phyloP scores from a whole-genome alignment of 2,888 invertebrate species.

The Drosophila recens region DNA sequence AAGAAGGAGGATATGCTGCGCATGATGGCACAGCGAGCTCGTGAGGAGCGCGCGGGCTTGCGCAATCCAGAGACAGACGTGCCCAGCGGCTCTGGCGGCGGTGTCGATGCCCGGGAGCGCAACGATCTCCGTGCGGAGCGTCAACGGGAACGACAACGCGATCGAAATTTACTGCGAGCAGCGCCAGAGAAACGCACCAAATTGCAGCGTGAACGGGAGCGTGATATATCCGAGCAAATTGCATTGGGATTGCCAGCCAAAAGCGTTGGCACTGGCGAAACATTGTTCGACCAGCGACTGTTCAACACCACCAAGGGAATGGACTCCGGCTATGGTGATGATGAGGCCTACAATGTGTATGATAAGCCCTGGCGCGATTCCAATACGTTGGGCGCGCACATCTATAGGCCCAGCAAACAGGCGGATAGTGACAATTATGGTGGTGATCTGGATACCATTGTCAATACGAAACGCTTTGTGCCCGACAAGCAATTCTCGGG shows the following conservation, averaged over 20 bases:
- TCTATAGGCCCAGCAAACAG: slow-evolving; percentile 95
- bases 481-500: slow-evolving; percentile 99
- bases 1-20: slow-evolving; percentile 98
- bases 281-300: slow-evolving; percentile 96
- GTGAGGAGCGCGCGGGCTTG: slow-evolving; percentile 96
- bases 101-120: slow-evolving; percentile 91
- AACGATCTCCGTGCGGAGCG: slow-evolving; percentile 95
- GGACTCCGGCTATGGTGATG: slow-evolving; percentile 97
- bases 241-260: slow-evolving; percentile 97
- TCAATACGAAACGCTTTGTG: slow-evolving; percentile 97
- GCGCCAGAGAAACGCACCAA: slow-evolving; percentile 97
- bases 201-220: slow-evolving; percentile 94
- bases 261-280: slow-evolving; percentile 89
- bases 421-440: slow-evolving; percentile 96
- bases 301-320: slow-evolving; percentile 97
- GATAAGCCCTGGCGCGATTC: slow-evolving; percentile 99
- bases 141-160: slow-evolving; percentile 95
- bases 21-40: slow-evolving; percentile 96
- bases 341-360: slow-evolving; percentile 98
- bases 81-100: slow-evolving; percentile 20
- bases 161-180: slow-evolving; percentile 96
- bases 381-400: slow-evolving; percentile 93
- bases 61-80: slow-evolving; percentile 85
- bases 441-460: slow-evolving; percentile 95
- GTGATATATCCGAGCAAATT: slow-evolving; percentile 99